These are phyloP conservation scores for Elysia crispata DNA, from an alignment of 2,888 invertebrate genomes.

Conservation along the genomic window DNA sequence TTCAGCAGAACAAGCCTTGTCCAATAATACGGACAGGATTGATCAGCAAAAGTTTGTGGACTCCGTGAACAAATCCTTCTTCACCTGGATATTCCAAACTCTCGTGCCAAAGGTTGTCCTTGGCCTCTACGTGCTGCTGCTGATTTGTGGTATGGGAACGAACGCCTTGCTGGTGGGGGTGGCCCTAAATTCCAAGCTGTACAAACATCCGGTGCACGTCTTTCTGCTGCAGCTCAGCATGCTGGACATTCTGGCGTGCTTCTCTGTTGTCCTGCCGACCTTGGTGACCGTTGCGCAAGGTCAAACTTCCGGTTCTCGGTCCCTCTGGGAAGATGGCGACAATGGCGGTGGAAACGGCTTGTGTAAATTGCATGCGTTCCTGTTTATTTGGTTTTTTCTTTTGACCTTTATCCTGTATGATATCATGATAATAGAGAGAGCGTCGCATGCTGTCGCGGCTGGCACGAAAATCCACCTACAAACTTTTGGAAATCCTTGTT, in stretches of 20 bases:
- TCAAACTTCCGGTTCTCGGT: too few species aligned
- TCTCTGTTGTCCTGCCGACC: constrained; percentile 32
- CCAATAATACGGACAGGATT: too few species aligned
- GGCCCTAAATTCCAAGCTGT: background rate
- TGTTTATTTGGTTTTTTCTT: constrained; percentile 3
- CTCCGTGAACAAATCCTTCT: background rate
- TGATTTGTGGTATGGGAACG: constrained; percentile 13
- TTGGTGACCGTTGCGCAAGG: constrained; percentile 14
- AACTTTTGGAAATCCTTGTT: constrained; percentile 10
- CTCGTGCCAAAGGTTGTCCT: background rate
- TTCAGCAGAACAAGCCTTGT: too few species aligned
- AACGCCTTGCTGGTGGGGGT: constrained; percentile 35
- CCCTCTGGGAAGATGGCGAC: too few species aligned
- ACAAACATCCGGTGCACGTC: constrained; percentile 30
- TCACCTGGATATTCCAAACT: background rate
- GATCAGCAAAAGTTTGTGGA: background rate
- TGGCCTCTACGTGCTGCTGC: background rate
- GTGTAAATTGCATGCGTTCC: constrained; percentile 12
- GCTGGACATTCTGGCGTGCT: constrained; percentile 39
- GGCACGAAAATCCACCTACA: background rate
- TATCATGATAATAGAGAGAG: background rate
- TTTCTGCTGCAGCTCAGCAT: constrained; percentile 38
- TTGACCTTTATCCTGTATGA: background rate
- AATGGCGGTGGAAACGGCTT: too few species aligned
- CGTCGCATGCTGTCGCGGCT: background rate